These are phyloP conservation scores for Cerastis rubricosa DNA, from an alignment of 2,888 invertebrate genomes.

Conservation along the genomic window DNA sequence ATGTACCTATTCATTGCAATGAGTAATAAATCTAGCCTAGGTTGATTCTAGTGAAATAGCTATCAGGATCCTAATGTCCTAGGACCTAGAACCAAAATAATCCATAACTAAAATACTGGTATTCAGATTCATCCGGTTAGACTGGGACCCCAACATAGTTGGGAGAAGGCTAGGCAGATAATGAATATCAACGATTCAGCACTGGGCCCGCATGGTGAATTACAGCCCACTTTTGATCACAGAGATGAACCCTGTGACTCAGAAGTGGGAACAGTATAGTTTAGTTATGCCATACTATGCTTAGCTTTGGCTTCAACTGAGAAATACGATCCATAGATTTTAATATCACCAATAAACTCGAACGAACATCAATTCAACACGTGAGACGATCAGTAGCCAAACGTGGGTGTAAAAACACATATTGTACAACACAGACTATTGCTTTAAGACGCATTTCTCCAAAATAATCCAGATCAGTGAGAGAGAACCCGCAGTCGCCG, in stretches of 20 bases:
- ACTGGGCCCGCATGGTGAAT: no score
- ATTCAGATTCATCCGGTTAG: no score
- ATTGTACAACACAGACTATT: conserved; percentile 28
- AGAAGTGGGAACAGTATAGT: neutral
- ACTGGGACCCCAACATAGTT: no score
- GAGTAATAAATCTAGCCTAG: neutral
- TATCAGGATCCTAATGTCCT: neutral
- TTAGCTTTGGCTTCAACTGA: neutral
- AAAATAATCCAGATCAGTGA: conserved; percentile 71
- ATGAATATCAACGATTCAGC: neutral
- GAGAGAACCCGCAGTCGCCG: conserved; percentile 53
- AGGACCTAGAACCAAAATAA: no score
- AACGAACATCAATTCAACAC: conserved; percentile 23
- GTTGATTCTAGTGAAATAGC: neutral
- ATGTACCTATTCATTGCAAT: neutral
- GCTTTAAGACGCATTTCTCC: conserved; percentile 64
- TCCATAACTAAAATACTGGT: no score
- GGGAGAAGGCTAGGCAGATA: no score
- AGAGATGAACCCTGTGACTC: neutral
- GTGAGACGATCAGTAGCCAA: conserved; percentile 49
- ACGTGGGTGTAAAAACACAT: conserved; percentile 56
- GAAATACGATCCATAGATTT: conserved; percentile 27
- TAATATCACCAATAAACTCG: conserved; percentile 17
- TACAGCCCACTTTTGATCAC: neutral
- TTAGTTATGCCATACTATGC: neutral